Conservation (phyloP, 1,140 invertebrate genomes). For the Xylocopa sonorina region DNA sequence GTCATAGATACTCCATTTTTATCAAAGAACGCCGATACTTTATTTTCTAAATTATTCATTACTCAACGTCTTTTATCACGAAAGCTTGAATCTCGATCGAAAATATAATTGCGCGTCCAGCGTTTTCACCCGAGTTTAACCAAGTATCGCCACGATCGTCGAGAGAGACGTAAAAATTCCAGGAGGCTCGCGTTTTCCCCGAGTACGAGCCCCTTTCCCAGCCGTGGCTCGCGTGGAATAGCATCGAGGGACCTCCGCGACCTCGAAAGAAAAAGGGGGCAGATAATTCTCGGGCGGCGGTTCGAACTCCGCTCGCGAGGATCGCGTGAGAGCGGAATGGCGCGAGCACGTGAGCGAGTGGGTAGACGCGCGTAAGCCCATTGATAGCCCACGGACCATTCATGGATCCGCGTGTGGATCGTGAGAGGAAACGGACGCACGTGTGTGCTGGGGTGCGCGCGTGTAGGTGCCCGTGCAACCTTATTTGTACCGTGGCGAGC, state of each 20-base stretch:
- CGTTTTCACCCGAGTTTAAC: too few species aligned
- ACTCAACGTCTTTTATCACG: too few species aligned
- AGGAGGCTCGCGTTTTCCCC: not conserved
- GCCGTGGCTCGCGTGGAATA: not conserved
- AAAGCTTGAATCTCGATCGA: too few species aligned
- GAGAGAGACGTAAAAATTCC: too few species aligned
- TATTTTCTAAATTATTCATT: too few species aligned
- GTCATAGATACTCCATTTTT: too few species aligned
- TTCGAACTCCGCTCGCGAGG: not conserved
- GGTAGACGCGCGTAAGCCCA: constrained; percentile 58
- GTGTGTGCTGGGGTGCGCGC: constrained; percentile 42
- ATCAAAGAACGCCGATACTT: too few species aligned
- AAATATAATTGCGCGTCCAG: too few species aligned
- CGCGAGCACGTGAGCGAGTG: constrained; percentile 50
- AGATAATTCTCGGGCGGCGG: not conserved
- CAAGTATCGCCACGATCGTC: too few species aligned
- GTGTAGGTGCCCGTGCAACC: constrained; percentile 55
- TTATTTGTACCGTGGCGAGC: constrained; percentile 62
- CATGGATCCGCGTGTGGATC: constrained; percentile 68
- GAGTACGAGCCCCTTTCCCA: not conserved
- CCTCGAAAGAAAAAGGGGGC: not conserved
- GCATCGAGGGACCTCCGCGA: not conserved
- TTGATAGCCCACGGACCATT: constrained; percentile 67
- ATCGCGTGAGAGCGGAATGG: constrained; percentile 20
- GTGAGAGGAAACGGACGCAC: constrained; percentile 65